Percentiles rank a stretch among this genome's conserved stretches.
Conservation (phyloP, 2,888 invertebrate genomes). For the Oligia latruncula region DNA sequence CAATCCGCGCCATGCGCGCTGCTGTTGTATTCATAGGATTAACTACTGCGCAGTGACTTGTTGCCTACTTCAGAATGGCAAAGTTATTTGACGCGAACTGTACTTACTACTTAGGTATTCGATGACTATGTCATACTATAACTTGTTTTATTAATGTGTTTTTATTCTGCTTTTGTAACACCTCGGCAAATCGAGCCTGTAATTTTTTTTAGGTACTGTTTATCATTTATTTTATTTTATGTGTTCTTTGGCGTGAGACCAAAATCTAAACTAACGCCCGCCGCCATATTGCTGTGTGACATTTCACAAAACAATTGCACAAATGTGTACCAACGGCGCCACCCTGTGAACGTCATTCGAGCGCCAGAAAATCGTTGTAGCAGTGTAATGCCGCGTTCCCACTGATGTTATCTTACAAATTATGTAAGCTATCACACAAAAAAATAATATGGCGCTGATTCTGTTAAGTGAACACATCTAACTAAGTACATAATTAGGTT, state of each 20-base stretch:
- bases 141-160: background rate
- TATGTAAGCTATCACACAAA: too few relatives aligned
- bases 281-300: background rate
- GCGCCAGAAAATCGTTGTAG: background rate
- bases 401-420: too few relatives aligned
- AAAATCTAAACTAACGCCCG: background rate
- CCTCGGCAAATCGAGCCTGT: too few relatives aligned
- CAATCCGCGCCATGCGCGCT: too few relatives aligned
- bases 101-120: background rate
- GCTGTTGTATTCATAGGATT: too few relatives aligned
- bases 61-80: too few relatives aligned
- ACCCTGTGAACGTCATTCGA: too few relatives aligned
- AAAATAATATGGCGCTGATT: background rate
- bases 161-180: background rate
- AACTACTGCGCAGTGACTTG: too few relatives aligned
- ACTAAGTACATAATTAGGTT: background rate
- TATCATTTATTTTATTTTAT: background rate
- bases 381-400: background rate
- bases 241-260: too few relatives aligned
- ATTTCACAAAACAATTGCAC: background rate
- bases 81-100: too few relatives aligned
- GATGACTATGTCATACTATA: background rate
- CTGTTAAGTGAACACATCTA: background rate
- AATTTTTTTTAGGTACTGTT: background rate
- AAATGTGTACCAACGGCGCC: background rate